Evolutionary conservation across 1,140 invertebrate genomes (phyloP).

Genomic region (Maniola jurtina): DNA sequence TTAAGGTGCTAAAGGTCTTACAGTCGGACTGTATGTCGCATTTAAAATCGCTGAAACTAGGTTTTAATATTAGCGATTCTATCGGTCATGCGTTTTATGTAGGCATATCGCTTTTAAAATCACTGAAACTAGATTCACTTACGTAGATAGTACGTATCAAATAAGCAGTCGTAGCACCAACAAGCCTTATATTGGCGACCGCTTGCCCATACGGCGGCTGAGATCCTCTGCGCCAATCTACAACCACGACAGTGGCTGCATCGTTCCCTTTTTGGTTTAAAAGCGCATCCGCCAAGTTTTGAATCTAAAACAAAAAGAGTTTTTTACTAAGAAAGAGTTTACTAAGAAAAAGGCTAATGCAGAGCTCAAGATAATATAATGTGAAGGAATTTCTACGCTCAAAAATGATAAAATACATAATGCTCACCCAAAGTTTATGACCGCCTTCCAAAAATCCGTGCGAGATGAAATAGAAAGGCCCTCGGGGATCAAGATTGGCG

Average conservation of each 20-base stretch:
- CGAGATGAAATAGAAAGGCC: conserved; percentile 86
- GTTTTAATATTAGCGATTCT: too few species aligned
- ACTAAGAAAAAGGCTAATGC: too few species aligned
- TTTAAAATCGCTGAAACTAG: too few species aligned
- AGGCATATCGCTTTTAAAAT: background rate
- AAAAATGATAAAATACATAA: background rate
- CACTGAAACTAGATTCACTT: conserved; percentile 52
- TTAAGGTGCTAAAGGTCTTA: too few species aligned
- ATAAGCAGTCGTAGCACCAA: conserved; percentile 90
- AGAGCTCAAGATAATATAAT: too few species aligned
- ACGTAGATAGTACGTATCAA: conserved; percentile 81
- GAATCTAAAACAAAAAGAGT: conserved; percentile 75
- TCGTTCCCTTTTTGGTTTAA: conserved; percentile 83
- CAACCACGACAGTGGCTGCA: conserved; percentile 86
- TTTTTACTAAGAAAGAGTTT: too few species aligned
- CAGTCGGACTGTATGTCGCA: too few species aligned
- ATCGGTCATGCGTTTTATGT: too few species aligned
- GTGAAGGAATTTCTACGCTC: too few species aligned
- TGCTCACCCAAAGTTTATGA: conserved; percentile 86
- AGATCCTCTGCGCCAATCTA: conserved; percentile 92
- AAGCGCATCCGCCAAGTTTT: conserved; percentile 80
- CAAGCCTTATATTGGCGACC: conserved; percentile 92
- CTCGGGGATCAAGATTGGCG: conserved; percentile 80
- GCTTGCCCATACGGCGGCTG: conserved; percentile 94
- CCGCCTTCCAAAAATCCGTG: conserved; percentile 93